phyloP scores from a whole-genome alignment of 2,113 vertebrate species.

The Rostratula benghalensis region DNA sequence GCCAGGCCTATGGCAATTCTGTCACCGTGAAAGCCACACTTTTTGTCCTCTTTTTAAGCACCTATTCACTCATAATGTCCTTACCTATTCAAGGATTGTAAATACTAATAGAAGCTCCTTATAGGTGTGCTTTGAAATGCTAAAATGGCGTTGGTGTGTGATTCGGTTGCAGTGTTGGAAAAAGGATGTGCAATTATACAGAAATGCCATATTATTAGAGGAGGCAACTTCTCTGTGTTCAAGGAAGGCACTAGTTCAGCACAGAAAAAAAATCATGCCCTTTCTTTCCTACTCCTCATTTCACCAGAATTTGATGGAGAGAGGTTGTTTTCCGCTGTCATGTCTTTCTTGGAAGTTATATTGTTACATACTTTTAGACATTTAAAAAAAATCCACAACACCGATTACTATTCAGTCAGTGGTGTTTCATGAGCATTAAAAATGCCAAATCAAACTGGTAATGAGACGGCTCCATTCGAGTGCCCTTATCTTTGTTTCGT shows the following conservation, averaged over 20 bases:
- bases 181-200: background rate
- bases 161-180: background rate
- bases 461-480: background rate
- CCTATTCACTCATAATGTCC: background rate
- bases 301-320: background rate
- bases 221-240: background rate
- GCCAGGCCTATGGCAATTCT: background rate
- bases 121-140: background rate
- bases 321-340: background rate
- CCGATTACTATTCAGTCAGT: background rate
- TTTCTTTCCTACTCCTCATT: background rate
- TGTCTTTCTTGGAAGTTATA: background rate
- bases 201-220: background rate
- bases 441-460: background rate
- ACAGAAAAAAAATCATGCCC: background rate
- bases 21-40: background rate
- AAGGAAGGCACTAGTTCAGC: background rate
- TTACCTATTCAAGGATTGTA: background rate
- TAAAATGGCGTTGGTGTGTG: background rate
- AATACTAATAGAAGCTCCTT: background rate
- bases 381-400: background rate
- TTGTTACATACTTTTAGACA: constrained; percentile 33
- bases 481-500: background rate
- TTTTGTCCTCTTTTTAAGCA: background rate
- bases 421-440: constrained; percentile 21